Evolutionary conservation across 2,797 vertebrate genomes (phyloP), one percentile per base, ranked within the genome.

Genomic region (Capromys pilorides): DNA sequence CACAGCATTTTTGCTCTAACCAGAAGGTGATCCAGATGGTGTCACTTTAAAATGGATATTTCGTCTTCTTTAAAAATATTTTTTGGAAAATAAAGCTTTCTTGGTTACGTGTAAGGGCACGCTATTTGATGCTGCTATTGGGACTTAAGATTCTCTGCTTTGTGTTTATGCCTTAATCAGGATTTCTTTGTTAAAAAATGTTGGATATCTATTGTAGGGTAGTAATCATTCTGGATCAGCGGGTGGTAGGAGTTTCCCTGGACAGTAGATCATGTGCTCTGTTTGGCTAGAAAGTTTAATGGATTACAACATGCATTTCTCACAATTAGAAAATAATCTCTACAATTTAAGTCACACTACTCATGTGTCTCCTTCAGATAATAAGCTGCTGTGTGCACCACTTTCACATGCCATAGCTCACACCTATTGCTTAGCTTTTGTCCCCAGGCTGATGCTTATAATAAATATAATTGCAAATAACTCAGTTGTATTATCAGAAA

Each of bases 21-120:
- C 96, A 96, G 98, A 97, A 96, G 95, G 92, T 97, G 90, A 96
- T 97, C 95, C 95, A 98, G 97, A 97, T 97, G 95, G 95, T 96
- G 61, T 84, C 13, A 0, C 67, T 89, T 95, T 96, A 64, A 95
- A 36, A 2, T 49, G 69, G 83, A 33, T 41, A 66, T 69, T 96
- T 97, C 96, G 93, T 97, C 66, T 96, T 96, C 78, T 97, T 97
- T 94, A 64, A 96, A 94, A 96, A 96, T 28, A 97, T 97, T 95
- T 96, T 97, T 96, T 54, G 88, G 51, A 51, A 97, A 95, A 96
- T 97, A 97, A 97, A 96, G 64, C 88, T 96, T 97, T 89, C 57
- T 90, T 97, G 33, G 93, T 95, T 96, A 94, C 12, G 88, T 91
- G 93, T 95, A 92, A 91, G 93, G 79, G 78, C 64, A 22, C 95